Percentiles rank a stretch among this genome's conserved stretches.
Evolutionary conservation across 2,113 vertebrate genomes (phyloP).

Genomic region (Dinomys branickii): DNA sequence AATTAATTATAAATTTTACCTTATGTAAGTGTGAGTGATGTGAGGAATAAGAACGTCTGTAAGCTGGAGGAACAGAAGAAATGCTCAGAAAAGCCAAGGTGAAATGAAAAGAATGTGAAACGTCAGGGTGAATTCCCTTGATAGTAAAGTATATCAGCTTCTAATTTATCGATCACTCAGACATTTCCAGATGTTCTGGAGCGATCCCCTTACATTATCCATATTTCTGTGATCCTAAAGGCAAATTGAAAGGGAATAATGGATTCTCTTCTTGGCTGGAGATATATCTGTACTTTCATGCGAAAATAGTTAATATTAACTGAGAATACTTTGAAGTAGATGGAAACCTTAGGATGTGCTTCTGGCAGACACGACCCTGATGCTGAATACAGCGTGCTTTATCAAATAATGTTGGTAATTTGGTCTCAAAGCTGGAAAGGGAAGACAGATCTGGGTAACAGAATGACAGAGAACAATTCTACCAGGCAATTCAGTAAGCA

Average conservation of each 20-base stretch:
- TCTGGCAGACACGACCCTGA: not conserved
- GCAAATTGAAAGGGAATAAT: not conserved
- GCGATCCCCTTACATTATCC: not conserved
- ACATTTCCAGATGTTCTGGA: not conserved
- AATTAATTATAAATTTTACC: conserved; percentile 6
- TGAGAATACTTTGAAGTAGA: not conserved
- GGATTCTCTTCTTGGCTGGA: not conserved
- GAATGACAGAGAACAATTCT: not conserved
- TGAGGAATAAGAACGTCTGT: not conserved
- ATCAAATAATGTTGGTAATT: not conserved
- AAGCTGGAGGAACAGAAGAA: not conserved
- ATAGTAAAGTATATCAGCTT: not conserved
- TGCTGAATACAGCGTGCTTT: not conserved
- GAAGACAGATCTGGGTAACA: not conserved
- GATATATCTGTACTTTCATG: not conserved
- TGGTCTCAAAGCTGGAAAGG: not conserved
- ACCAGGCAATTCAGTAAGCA: not conserved
- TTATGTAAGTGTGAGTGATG: not conserved
- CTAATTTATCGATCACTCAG: not conserved
- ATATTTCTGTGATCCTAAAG: not conserved
- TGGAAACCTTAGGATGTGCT: accelerated
- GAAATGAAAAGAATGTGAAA: not conserved
- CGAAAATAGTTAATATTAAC: not conserved
- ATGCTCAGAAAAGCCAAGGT: not conserved
- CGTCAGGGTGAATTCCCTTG: not conserved